phyloP scores from a whole-genome alignment of 2,797 vertebrate species.

The Syndactyla subalaris region DNA sequence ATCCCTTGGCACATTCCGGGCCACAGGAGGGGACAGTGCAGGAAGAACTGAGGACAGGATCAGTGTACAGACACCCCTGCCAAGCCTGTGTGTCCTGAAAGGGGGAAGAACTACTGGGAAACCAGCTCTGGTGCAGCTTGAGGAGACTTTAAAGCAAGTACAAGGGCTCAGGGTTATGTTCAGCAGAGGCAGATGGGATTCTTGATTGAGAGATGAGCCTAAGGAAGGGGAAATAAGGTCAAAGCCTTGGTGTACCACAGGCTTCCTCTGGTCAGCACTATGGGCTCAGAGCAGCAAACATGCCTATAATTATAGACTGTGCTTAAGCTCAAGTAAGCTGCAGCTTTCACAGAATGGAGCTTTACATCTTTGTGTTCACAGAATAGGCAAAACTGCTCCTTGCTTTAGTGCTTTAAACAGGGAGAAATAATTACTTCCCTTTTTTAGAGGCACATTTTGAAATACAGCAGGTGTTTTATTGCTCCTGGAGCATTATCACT shows the following conservation, averaged over 20 bases:
- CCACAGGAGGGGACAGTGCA: neutral
- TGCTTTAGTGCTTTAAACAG: neutral
- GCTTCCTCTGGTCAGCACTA: neutral
- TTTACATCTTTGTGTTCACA: neutral
- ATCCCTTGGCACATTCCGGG: neutral
- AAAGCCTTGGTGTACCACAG: neutral
- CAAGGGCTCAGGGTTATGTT: neutral
- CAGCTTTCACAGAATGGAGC: neutral
- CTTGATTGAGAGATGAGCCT: neutral
- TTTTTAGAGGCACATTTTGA: neutral
- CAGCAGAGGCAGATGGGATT: neutral
- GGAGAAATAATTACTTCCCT: neutral
- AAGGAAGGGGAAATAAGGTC: neutral
- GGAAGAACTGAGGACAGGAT: neutral
- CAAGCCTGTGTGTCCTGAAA: neutral
- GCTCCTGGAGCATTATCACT: neutral
- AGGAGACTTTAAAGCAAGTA: neutral
- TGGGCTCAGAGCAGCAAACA: neutral
- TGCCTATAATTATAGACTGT: neutral
- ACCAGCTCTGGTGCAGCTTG: neutral
- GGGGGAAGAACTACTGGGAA: neutral
- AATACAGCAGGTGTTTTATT: neutral
- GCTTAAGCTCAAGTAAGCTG: neutral
- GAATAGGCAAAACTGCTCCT: neutral
- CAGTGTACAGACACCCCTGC: neutral